Evolutionary conservation across 2,113 vertebrate species (phyloP), one percentile per base, ranked within the genome.

Genomic region (Rhea pennata): DNA sequence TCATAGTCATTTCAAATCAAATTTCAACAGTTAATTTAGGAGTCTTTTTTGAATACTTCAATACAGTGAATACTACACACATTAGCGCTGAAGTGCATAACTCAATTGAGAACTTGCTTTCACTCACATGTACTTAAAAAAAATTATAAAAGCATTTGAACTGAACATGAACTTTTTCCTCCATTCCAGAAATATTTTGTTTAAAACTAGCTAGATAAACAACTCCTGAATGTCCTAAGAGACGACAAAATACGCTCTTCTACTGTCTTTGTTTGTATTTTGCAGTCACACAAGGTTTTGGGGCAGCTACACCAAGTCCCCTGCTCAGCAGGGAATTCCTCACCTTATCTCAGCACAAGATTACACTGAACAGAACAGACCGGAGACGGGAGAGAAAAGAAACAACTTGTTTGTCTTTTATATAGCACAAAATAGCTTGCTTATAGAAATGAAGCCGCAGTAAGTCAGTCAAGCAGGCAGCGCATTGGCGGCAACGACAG

Each of bases 281-380:
- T 24, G 67, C 3, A 29, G 48, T 11, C 42, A 69, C 50, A 53
- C 2, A 2, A 61, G 40, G 22, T 9, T 65, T 78, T 40, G 2
- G 1, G 48, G 56, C 1, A 6, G n/a, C 21, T 29, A 14, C 36
- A 15, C 1, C 42, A 22, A 70, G 20, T 7, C 10, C 23, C 23
- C 40, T 51, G 69, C 65, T 58, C 51, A 77, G 65, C 16, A 1
- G 36, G 0, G 0, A 92, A 72, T 42, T 88, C 54, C 2, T 0
- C 4, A 19, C 12, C 15, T 31, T 51, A 61, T 8, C 2, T 0
- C 3, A 10, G 39, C 31, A 13, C 0, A 0, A 66, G 31, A 54
- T 1, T 39, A 70, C 36, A 42, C 53, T 14, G 13, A 76, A n/a
- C 62, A 70, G 44, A 58, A 22, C 15, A 12, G 5, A 7, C 56